Evolutionary conservation across 2,888 invertebrate genomes (phyloP).

Genomic region (Parapristionchus giblindavisi): DNA sequence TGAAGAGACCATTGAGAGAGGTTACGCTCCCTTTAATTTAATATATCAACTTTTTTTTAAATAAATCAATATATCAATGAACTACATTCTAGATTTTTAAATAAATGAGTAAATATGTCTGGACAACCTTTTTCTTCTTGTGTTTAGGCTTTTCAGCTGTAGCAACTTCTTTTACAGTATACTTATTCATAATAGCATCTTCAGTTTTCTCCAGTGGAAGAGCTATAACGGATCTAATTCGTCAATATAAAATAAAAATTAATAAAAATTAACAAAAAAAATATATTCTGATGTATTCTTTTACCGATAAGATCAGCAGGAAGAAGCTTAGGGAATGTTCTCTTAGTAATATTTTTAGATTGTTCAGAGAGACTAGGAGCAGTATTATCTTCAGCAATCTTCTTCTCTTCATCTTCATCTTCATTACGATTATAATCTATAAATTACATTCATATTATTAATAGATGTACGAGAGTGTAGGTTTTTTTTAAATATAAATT

Average conservation of each 20-base stretch:
- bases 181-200: slow-evolving; percentile 35
- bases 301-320: slow-evolving; percentile 3
- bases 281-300: not conserved
- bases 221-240: not conserved
- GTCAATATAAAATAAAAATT: not conserved
- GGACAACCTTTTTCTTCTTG: too few relatives aligned
- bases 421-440: slow-evolving; percentile 6
- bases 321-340: not conserved
- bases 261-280: too few relatives aligned
- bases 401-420: slow-evolving; percentile 8
- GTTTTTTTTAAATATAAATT: too few relatives aligned
- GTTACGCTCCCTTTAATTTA: too few relatives aligned
- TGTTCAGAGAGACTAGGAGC: too few relatives aligned
- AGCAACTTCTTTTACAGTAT: slow-evolving; percentile 22
- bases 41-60: too few relatives aligned
- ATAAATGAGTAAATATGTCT: too few relatives aligned
- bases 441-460: not conserved
- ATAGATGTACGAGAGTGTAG: too few relatives aligned
- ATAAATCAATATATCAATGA: too few relatives aligned
- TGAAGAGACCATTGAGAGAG: too few relatives aligned
- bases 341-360: slow-evolving; percentile 7
- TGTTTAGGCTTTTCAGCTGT: not conserved
- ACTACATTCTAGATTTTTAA: too few relatives aligned
- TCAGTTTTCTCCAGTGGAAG: slow-evolving; percentile 18
- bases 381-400: not conserved